phyloP scores from a whole-genome alignment of 2,888 invertebrate species.

The Harmothoe impar region DNA sequence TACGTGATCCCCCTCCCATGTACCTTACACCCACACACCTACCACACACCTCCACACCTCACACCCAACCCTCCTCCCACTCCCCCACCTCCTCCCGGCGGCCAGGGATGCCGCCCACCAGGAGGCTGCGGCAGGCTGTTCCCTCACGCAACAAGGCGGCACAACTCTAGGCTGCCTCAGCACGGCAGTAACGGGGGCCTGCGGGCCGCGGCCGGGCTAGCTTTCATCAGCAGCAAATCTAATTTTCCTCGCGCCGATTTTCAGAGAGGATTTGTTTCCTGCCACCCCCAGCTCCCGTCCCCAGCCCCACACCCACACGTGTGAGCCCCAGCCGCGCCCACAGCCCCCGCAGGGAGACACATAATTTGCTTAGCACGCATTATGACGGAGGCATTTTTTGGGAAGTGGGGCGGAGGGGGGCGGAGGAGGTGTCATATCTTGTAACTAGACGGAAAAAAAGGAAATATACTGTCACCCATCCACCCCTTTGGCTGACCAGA shows the following conservation, averaged over 20 bases:
- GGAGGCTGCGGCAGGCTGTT: not conserved
- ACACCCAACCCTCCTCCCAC: not conserved
- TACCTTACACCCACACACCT: not conserved
- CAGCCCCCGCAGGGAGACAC: not conserved
- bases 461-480: too few relatives aligned
- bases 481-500: too few relatives aligned
- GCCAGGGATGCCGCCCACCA: not conserved
- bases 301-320: too few relatives aligned
- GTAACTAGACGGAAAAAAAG: too few relatives aligned
- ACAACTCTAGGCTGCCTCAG: not conserved
- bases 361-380: conserved; percentile 54
- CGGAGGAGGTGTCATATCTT: too few relatives aligned
- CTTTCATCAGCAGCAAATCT: conserved; percentile 58
- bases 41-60: not conserved
- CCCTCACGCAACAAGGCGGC: conserved; percentile 5
- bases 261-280: conserved; percentile 59
- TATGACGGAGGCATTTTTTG: conserved; percentile 15
- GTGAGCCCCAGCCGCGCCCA: too few relatives aligned
- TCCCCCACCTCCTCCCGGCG: not conserved
- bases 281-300: not conserved
- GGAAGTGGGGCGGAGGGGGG: too few relatives aligned
- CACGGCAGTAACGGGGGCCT: not conserved
- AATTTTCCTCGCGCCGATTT: conserved; percentile 59
- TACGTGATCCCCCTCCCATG: not conserved
- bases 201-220: not conserved